Conservation (phyloP, 2,797 vertebrate genomes). For the Trichosurus vulpecula region DNA sequence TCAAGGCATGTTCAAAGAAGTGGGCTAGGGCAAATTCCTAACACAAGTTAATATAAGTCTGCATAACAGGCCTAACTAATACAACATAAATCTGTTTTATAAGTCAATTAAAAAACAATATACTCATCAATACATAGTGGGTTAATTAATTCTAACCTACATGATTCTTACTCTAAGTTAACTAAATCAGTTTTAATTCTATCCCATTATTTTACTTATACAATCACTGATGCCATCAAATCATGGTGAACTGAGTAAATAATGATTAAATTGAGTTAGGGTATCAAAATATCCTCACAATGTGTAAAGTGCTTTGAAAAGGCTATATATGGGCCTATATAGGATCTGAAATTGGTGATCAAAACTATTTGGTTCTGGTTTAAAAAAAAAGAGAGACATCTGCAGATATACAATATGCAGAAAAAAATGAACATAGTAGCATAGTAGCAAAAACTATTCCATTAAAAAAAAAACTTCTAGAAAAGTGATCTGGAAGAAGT, state of each 20-base stretch:
- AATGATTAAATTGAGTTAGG: neutral
- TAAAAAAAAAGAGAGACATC: neutral
- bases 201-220: neutral
- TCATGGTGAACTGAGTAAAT: neutral
- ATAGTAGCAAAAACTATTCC: neutral
- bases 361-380: neutral
- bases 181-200: neutral
- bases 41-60: too few relatives aligned
- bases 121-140: neutral
- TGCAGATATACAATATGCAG: neutral
- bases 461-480: too few relatives aligned
- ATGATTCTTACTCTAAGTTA: neutral
- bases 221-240: neutral
- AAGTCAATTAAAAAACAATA: neutral
- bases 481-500: neutral
- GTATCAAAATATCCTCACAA: neutral
- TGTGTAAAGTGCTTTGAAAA: neutral
- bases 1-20: too few relatives aligned
- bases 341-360: neutral
- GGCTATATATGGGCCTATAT: neutral
- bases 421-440: neutral
- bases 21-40: too few relatives aligned
- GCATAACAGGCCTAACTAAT: too few relatives aligned
- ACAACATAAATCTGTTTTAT: too few relatives aligned
- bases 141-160: neutral